Evolutionary conservation across 2,888 invertebrate genomes (phyloP).

Genomic region (Lycia hirtaria): DNA sequence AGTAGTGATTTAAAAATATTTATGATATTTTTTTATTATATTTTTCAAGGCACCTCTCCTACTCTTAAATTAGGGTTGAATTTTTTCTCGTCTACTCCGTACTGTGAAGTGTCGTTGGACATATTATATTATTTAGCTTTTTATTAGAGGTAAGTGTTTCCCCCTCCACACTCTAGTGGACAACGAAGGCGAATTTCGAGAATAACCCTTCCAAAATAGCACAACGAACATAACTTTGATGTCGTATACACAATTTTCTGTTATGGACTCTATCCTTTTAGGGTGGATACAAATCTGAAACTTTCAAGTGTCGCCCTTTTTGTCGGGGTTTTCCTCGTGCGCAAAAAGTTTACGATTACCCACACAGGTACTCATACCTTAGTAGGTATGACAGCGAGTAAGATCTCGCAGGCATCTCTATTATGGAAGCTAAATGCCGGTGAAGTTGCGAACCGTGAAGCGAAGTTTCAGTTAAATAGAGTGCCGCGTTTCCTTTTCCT

Average conservation of each 20-base stretch:
- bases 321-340: background rate
- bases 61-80: too few relatives aligned
- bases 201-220: background rate
- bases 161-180: too few relatives aligned
- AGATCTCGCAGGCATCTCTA: constrained; percentile 47
- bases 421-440: constrained; percentile 68
- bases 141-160: too few relatives aligned
- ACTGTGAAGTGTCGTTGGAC: too few relatives aligned
- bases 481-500: constrained; percentile 49
- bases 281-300: background rate
- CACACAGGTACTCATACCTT: background rate
- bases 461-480: constrained; percentile 59
- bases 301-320: background rate
- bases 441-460: constrained; percentile 63
- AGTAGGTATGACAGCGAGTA: constrained; percentile 10
- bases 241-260: too few relatives aligned
- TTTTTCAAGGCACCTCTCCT: too few relatives aligned
- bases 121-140: too few relatives aligned
- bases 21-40: too few relatives aligned
- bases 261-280: too few relatives aligned
- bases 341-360: constrained; percentile 11
- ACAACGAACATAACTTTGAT: background rate
- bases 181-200: too few relatives aligned
- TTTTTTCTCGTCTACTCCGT: too few relatives aligned
- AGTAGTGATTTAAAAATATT: too few relatives aligned